These are phyloP conservation scores for Cottoperca gobio DNA, from an alignment of 2,797 vertebrate species.

Conservation along the genomic window DNA sequence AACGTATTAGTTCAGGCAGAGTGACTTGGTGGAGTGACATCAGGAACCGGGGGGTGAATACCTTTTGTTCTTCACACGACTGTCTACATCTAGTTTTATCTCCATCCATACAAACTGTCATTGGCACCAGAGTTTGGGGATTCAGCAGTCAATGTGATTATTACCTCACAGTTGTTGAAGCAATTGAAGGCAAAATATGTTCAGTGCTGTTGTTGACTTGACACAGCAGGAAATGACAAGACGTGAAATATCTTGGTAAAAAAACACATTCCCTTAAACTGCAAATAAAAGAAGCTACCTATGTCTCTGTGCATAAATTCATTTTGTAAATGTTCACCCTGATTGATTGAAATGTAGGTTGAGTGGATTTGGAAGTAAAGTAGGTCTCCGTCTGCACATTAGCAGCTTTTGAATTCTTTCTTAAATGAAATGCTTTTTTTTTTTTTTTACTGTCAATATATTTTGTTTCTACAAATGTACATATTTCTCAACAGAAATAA, in stretches of 20 bases:
- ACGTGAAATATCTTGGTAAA: neutral
- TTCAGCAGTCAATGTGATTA: neutral
- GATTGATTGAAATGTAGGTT: slow-evolving; percentile 1
- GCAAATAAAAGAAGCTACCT: neutral
- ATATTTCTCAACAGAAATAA: slow-evolving; percentile 45
- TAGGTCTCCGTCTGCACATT: neutral
- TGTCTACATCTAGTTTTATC: neutral
- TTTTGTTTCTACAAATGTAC: slow-evolving; percentile 31
- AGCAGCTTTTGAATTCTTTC: slow-evolving; percentile 18
- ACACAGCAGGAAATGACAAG: neutral
- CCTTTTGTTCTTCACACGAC: neutral
- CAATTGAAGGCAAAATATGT: neutral
- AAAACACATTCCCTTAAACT: slow-evolving; percentile 3
- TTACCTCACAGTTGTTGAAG: neutral
- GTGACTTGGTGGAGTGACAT: neutral
- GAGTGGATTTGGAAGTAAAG: slow-evolving; percentile 7
- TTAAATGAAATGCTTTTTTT: neutral
- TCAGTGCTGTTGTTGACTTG: neutral
- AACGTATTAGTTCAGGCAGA: neutral
- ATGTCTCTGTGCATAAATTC: neutral
- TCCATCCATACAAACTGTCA: neutral
- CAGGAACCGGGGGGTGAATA: neutral
- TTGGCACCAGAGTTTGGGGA: neutral
- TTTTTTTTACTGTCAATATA: slow-evolving; percentile 7
- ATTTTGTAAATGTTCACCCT: neutral